Base-by-base conservation (phyloP, 2,888 invertebrate species). In the Corythucha ciliata region DNA sequence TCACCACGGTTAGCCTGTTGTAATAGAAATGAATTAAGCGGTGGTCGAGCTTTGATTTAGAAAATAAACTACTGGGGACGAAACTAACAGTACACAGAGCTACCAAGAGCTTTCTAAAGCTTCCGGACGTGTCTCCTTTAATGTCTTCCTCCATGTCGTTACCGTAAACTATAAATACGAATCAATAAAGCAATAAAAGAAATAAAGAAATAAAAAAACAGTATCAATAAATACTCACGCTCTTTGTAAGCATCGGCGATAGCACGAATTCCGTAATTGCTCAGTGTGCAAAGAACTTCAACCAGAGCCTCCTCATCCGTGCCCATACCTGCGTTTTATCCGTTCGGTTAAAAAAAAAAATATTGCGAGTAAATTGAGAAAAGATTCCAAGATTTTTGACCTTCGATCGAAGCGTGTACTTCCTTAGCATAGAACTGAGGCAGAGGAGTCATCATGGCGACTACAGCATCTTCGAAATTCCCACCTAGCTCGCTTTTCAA, bases 111-210 rank as follows among this genome's bases (percentile, higher is more conserved):
- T 72, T 66, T 58, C 70, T 68, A 64, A 76, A 75, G 62, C 71
- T 69, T 8, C 76, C 76, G 58, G 72, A 72, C 1, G 74, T 74
- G 57, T 77, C 77, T 16, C 70, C 69, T 44, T 63, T 61, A 21
- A 74, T 65, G 57, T 72, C 72, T 27, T 66, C 62, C 58, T 74
- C 74, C 56, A 74, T 60, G 6, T 64, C 59, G 48, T 61, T 65
- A 3, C 63, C 66, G 58, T 63, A 71, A 58, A 70, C 74, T 73
- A 60, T 18, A 61, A 59, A 33, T 20, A 18, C 25, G 6, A 22
- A 2, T 41, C 16, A 29, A 41, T 6, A 18, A 16, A 16, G 12
- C n/a, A 27, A 22, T 4, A 4, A 37, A 7, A 39, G 3, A 41
- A 21, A 7, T 39, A 20, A 5, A 4, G n/a, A n/a, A 20, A 41